Evolutionary conservation across 2,888 invertebrate species (phyloP), one percentile per base, ranked within the genome.

Genomic region (Scaptomyza reducta): DNA sequence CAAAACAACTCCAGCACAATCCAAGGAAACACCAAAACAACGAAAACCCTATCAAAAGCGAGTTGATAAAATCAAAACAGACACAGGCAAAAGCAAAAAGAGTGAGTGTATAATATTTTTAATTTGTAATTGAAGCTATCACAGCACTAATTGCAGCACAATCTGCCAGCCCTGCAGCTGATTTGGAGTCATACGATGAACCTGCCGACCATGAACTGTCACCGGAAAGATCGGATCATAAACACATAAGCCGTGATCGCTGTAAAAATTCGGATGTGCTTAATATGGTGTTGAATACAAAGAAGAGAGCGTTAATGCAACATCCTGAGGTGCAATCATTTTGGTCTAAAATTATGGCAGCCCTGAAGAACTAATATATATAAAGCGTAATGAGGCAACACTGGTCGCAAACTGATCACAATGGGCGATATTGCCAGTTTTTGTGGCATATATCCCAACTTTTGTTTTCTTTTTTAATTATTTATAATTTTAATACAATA

Each of bases 261-360:
- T 88, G 80, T 16, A 91, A 90, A 69, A 89, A 87, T 53, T 80
- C 91, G 0, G 91, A 91, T 78, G 80, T 91, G 16, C 77, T 91
- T 9, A 88, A 84, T 27, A 75, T 89, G 59, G 89, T 91, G 0
- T 64, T 91, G 25, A 90, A 87, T 53, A 78, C 80, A 7, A 91
- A 91, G 46, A 91, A 91, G 45, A 77, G 85, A 3, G 85, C 87
- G 0, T 31, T 91, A 16, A 85, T 91, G 75, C 88, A 88, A 33
- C 77, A 91, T 73, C 83, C 90, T 0, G 90, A 91, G 22, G 90
- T 91, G 5, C 85, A 89, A 29, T 62, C 74, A 31, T 90, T 91
- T 57, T 81, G 91, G 61, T 70, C 77, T 6, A 71, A 87, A 59
- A 80, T 91, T 16, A 84, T 89, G 86, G 62, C 81, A 4, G 88